A percentile compares a stretch with the other conserved stretches of the same genome.
Conservation (phyloP, 2,797 vertebrate species). For the Todus mexicanus region DNA sequence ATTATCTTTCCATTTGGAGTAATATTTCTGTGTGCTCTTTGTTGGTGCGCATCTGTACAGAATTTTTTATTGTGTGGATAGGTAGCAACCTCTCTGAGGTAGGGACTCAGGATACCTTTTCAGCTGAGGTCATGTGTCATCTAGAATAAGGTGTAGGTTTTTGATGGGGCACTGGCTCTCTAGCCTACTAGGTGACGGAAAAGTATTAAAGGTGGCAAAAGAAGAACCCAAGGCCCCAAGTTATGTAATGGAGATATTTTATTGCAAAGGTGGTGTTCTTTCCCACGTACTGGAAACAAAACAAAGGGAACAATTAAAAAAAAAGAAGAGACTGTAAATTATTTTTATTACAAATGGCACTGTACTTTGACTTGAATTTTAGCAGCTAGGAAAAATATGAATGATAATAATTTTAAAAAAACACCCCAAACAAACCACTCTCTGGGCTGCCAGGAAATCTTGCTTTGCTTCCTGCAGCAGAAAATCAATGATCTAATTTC, state of each 20-base stretch:
- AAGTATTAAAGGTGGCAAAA: neutral
- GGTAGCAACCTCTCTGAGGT: neutral
- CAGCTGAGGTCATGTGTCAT: neutral
- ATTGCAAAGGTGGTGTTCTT: neutral
- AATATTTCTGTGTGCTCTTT: neutral
- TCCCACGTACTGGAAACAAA: neutral
- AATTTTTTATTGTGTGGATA: neutral
- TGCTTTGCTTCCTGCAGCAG: constrained; percentile 11
- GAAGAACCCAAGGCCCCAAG: neutral
- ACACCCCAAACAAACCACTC: neutral
- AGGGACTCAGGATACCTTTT: neutral
- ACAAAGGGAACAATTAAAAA: neutral
- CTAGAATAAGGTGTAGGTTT: neutral
- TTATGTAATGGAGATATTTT: neutral
- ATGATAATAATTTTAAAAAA: neutral
- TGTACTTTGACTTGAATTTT: neutral
- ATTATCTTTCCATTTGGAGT: neutral
- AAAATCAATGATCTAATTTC: constrained; percentile 40
- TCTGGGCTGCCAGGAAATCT: neutral
- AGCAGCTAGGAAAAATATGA: neutral
- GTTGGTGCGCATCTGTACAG: neutral
- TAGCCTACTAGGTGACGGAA: neutral
- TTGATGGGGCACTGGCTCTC: neutral
- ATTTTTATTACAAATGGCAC: neutral
- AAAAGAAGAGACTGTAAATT: neutral